phyloP scores from a whole-genome alignment of 1,140 invertebrate species.

The Wiebesia pumilae region DNA sequence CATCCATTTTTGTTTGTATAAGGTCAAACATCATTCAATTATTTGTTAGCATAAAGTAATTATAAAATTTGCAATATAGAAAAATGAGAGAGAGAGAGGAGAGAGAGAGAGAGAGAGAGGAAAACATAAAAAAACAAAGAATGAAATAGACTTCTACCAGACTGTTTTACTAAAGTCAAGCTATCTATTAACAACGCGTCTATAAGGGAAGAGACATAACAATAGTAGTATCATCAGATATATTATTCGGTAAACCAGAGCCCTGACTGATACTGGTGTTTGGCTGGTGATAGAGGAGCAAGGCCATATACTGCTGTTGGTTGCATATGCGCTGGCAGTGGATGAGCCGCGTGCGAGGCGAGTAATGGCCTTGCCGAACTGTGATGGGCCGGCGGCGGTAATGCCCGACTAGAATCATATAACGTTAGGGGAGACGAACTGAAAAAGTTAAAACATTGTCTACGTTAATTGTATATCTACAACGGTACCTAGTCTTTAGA shows the following conservation, averaged over 20 bases:
- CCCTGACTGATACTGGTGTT: conserved; percentile 83
- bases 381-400: conserved; percentile 90
- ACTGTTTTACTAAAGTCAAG: conserved; percentile 15
- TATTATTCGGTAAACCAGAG: conserved; percentile 85
- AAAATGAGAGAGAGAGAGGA: neutral
- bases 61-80: neutral
- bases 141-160: neutral
- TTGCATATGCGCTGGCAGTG: conserved; percentile 90
- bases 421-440: conserved; percentile 75
- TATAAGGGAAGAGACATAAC: neutral
- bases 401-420: conserved; percentile 80
- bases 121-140: neutral
- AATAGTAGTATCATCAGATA: neutral
- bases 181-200: neutral
- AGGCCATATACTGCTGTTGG: conserved; percentile 81
- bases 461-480: conserved; percentile 57
- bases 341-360: conserved; percentile 83
- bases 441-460: conserved; percentile 67
- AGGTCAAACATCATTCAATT: neutral
- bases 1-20: neutral
- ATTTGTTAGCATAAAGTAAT: neutral
- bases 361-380: conserved; percentile 86
- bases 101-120: neutral
- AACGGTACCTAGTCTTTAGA: neutral
- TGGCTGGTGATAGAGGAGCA: conserved; percentile 83